Percentiles rank a stretch among this genome's conserved stretches.
Conservation (phyloP, 2,888 invertebrate species). For the Perdita meconis region DNA sequence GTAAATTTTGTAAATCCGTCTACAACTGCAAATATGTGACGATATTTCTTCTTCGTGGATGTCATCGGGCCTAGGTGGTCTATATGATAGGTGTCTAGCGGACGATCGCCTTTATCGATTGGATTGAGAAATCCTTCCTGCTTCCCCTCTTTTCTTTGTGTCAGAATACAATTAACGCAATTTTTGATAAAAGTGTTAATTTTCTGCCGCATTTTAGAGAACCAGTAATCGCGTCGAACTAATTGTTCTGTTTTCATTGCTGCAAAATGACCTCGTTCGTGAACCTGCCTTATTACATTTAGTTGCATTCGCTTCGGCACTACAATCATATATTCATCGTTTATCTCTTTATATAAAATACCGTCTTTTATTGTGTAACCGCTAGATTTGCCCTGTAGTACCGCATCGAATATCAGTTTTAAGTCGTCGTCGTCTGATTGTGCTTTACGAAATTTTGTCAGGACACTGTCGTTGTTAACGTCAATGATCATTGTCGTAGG, state of each 20-base stretch:
- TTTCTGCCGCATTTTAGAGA: constrained; percentile 5
- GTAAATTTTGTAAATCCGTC: neutral
- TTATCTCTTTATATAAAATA: constrained; percentile 6
- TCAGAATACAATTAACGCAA: constrained; percentile 7
- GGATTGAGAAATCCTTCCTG: constrained; percentile 15
- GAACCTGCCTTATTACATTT: constrained; percentile 6
- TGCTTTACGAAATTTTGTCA: neutral
- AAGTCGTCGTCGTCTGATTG: neutral
- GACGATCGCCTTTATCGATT: constrained; percentile 12
- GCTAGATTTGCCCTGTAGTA: neutral
- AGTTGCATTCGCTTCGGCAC: constrained; percentile 24
- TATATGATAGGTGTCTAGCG: constrained; percentile 15
- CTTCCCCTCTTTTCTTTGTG: constrained; percentile 8
- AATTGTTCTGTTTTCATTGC: neutral
- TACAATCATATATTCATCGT: neutral
- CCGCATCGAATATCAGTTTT: neutral
- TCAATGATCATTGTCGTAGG: neutral
- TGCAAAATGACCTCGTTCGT: constrained; percentile 27
- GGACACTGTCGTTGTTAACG: neutral
- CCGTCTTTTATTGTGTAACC: constrained; percentile 10
- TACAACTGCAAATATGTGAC: neutral
- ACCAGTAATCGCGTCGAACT: constrained; percentile 5
- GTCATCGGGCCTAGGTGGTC: constrained; percentile 17
- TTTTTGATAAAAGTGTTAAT: constrained; percentile 4
- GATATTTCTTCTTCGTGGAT: neutral